Conservation (phyloP, 1,140 invertebrate genomes). For the Drosophila yakuba region DNA sequence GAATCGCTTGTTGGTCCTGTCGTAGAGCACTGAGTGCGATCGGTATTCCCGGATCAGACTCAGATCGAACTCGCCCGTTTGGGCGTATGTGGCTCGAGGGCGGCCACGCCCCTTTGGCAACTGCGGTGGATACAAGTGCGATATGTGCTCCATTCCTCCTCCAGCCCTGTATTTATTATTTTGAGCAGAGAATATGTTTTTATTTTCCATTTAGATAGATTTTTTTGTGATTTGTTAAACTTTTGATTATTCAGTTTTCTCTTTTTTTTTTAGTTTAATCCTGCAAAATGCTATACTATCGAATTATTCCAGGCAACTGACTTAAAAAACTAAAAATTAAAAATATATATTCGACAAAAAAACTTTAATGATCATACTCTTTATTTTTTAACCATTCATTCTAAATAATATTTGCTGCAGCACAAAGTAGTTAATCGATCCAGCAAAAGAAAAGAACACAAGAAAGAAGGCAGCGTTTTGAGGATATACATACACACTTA, state of each 20-base stretch:
- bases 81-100: conserved; percentile 66
- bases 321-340: background rate
- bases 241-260: background rate
- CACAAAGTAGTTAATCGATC: background rate
- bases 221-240: conserved; percentile 7
- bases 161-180: background rate
- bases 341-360: background rate
- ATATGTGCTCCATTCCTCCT: conserved; percentile 22
- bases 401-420: conserved; percentile 13
- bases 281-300: background rate
- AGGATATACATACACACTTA: conserved; percentile 28
- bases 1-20: conserved; percentile 70
- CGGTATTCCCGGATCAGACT: conserved; percentile 80
- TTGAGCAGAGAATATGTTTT: background rate
- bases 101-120: conserved; percentile 70
- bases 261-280: background rate
- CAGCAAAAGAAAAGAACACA: conserved; percentile 8
- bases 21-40: conserved; percentile 73
- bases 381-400: background rate
- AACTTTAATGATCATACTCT: no score
- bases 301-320: background rate
- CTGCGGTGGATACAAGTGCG: conserved; percentile 26
- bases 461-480: conserved; percentile 6
- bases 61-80: conserved; percentile 82
- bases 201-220: conserved; percentile 10